phyloP scores from a whole-genome alignment of 2,888 invertebrate genomes.

The Phrixothrix hirtus region DNA sequence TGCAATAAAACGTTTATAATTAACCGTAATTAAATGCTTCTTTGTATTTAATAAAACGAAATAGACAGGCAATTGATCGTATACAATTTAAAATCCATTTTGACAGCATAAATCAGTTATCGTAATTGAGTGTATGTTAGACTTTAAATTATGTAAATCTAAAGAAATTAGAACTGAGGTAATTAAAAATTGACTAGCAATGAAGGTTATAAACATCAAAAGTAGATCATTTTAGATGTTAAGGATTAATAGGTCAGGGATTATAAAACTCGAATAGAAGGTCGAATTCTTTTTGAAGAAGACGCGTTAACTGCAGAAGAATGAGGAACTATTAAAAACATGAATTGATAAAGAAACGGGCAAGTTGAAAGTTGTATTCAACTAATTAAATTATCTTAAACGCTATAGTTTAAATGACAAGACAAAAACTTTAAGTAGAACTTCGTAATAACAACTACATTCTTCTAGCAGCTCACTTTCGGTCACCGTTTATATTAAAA shows the following conservation, averaged over 20 bases:
- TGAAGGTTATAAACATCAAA: constrained; percentile 3
- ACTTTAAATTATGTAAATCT: not conserved
- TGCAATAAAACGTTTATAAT: not conserved
- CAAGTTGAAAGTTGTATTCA: too few species aligned
- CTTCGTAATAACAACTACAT: too few species aligned
- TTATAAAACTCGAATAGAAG: constrained; percentile 15
- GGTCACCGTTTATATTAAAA: too few species aligned
- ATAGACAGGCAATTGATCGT: not conserved
- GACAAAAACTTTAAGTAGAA: too few species aligned
- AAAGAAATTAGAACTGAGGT: not conserved
- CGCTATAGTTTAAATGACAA: too few species aligned
- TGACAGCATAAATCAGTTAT: not conserved
- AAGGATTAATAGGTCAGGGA: constrained; percentile 20
- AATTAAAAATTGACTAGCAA: not conserved
- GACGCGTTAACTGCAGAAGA: constrained; percentile 6
- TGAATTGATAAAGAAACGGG: constrained; percentile 20
- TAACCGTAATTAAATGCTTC: not conserved
- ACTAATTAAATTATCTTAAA: too few species aligned
- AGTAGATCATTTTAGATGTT: constrained; percentile 9
- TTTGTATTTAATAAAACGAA: not conserved
- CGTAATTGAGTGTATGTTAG: not conserved
- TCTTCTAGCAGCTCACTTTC: too few species aligned
- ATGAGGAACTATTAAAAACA: constrained; percentile 25
- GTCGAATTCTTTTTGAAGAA: constrained; percentile 16
- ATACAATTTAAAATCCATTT: not conserved